Evolutionary conservation across 2,888 invertebrate species (phyloP), one percentile per base, ranked within the genome.

Genomic region (Pseudanteris insignis): DNA sequence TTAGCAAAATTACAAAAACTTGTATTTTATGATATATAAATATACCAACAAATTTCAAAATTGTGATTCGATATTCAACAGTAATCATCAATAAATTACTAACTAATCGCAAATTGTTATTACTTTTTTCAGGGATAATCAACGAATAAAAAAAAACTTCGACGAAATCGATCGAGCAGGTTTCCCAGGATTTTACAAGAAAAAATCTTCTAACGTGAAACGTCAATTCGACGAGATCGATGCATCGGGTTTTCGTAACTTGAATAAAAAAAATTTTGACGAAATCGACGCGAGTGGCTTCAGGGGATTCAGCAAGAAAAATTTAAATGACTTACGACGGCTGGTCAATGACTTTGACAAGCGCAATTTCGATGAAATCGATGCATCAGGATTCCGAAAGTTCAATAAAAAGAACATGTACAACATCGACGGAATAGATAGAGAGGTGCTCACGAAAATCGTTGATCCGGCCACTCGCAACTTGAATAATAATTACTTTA

Each of bases 161-260:
- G 87, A 87, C 70, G 87, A 87, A 75, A 86, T 87, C 71, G 87
- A 88, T 75, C 83, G 84, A 12, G 82, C 85, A 3, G 83, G 82
- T 21, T 79, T 86, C 71, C 83, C 85, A 68, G 82, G 82, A 46
- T 86, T 81, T 7, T 43, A 36, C 40, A 59, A 40, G 33, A 83
- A 83, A 72, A 84, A 85, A 67, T 86, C 86, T 76, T 47, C 9
- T 6, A 32, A 24, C 7, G 1, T 1, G 0, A 37, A 29, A 11
- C n/a, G 30, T 4, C 9, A 37, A 14, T 47, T 47, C 9, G 44
- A 41, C 5, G 18, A 82, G 60, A 82, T 83, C 47, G 82, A 83
- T 64, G 74, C 80, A 29, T 72, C 72, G 21, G 81, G 80, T 7
- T 83, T 83, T 70, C 77, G 75, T 46, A 77, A 77, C 24, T 83